These are phyloP conservation scores for Coturnix japonica DNA, from an alignment of 2,113 vertebrate genomes.

Conservation along the genomic window DNA sequence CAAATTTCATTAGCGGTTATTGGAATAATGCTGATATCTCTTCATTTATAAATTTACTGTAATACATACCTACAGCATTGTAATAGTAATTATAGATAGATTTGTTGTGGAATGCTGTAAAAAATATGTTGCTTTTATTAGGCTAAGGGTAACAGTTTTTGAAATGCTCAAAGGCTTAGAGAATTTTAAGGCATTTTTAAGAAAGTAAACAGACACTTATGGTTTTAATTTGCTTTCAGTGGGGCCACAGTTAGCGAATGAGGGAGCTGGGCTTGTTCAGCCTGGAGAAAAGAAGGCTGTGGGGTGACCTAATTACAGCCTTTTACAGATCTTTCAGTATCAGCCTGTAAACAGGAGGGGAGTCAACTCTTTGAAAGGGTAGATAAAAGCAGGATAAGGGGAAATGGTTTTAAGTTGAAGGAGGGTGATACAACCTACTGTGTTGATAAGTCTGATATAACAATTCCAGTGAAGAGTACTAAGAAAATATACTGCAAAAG, in stretches of 20 bases:
- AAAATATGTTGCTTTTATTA: background rate
- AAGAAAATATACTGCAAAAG: background rate
- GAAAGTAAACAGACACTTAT: background rate
- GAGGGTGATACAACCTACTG: background rate
- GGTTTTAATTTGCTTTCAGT: background rate
- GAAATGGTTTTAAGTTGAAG: too few relatives aligned
- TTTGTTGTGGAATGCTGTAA: background rate
- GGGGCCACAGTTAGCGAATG: background rate
- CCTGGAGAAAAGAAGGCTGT: too few relatives aligned
- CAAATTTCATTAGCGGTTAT: background rate
- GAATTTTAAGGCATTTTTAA: rapidly evolving
- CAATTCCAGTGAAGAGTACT: background rate
- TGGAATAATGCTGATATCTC: background rate
- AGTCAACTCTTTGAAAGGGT: too few relatives aligned
- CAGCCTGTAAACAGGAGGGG: too few relatives aligned
- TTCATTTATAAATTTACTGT: conserved; percentile 1
- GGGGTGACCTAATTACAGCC: too few relatives aligned
- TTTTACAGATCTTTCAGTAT: too few relatives aligned
- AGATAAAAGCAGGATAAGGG: too few relatives aligned
- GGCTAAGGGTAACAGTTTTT: background rate
- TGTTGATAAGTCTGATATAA: background rate
- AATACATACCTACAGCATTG: background rate
- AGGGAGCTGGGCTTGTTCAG: background rate
- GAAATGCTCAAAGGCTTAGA: background rate
- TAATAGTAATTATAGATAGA: background rate